A percentile compares a stretch with the other conserved stretches of the same genome.
These are phyloP conservation scores for Scylla paramamosain DNA, from an alignment of 1,140 invertebrate genomes.

Conservation along the genomic window DNA sequence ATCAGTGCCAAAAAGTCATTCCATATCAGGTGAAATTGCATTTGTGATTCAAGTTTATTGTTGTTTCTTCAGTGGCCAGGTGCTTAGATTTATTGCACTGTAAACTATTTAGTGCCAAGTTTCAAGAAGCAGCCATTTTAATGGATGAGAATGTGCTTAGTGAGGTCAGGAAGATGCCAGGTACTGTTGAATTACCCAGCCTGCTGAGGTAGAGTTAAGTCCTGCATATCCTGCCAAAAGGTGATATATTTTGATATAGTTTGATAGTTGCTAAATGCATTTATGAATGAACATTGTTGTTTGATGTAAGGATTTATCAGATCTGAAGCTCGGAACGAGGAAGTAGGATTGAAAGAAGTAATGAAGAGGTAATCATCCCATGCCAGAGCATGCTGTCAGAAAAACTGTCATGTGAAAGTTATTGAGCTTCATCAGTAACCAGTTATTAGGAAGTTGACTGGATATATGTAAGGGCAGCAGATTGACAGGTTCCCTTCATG, in stretches of 20 bases:
- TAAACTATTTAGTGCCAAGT: not conserved
- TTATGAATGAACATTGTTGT: not conserved
- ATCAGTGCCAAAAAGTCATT: not conserved
- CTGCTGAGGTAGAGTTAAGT: not conserved
- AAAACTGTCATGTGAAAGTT: not conserved
- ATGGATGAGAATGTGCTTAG: not conserved
- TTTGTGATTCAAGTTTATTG: not conserved
- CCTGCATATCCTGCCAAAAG: slow-evolving; percentile 11
- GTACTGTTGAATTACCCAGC: not conserved
- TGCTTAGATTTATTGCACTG: not conserved
- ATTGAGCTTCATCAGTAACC: not conserved
- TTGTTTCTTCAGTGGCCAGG: not conserved
- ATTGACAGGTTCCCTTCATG: not conserved
- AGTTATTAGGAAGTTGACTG: not conserved
- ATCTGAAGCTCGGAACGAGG: not conserved
- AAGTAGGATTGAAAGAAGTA: not conserved
- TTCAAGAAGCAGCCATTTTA: not conserved
- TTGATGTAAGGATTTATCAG: not conserved
- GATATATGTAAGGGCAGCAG: not conserved
- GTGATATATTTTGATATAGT: not conserved
- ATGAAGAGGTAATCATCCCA: not conserved
- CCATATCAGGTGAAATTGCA: not conserved
- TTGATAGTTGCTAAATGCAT: not conserved
- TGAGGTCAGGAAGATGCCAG: not conserved
- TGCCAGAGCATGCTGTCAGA: not conserved